Base-by-base conservation (phyloP, 2,797 vertebrate genomes). In the Garrulus glandarius region DNA sequence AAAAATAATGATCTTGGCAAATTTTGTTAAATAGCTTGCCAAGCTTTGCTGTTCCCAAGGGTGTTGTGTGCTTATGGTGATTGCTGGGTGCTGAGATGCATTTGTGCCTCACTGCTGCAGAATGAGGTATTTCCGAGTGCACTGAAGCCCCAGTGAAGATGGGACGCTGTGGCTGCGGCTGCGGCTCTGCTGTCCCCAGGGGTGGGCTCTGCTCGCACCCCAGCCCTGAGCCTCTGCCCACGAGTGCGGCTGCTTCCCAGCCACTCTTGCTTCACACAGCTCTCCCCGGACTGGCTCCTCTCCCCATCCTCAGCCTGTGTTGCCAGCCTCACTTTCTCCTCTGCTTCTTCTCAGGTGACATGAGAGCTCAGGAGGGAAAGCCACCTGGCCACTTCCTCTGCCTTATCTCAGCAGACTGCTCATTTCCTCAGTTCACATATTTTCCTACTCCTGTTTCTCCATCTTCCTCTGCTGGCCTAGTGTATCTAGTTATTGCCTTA, bases 1-100 rank as follows among this genome's bases (percentile, higher is more conserved):
- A 88, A 37, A 93, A 92, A 84, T 85, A 95, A 96, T 13, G 55
- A 92, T 92, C 61, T 67, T 80, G 80, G 93, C 89, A 92, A 52
- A 85, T 93, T 90, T 90, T 93, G 67, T 63, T 65, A 63, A 87
- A 82, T 6, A 87, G 53, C 41, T 84, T 92, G 81, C 89, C 80
- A 90, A 56, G 68, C 36, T 71, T 87, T 80, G 60, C 65, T 84
- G 41, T 59, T 93, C 78, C 61, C 67, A 47, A 56, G 76, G 74
- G 68, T 75, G 47, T 59, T 57, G 19, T 11, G 39, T 20, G 60
- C 65, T 88, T 65, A 20, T 9, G 21, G 55, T 87, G 76, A 78
- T 75, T 10, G 3, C 30, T 77, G 87, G 67, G 63, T 72, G 75
- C 79, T 36, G 39, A 89, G 53, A 36, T 32, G 19, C 21, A 6